Evolutionary conservation across 2,797 vertebrate genomes (phyloP), one percentile per base, ranked within the genome.

Genomic region (Falco rusticolus): DNA sequence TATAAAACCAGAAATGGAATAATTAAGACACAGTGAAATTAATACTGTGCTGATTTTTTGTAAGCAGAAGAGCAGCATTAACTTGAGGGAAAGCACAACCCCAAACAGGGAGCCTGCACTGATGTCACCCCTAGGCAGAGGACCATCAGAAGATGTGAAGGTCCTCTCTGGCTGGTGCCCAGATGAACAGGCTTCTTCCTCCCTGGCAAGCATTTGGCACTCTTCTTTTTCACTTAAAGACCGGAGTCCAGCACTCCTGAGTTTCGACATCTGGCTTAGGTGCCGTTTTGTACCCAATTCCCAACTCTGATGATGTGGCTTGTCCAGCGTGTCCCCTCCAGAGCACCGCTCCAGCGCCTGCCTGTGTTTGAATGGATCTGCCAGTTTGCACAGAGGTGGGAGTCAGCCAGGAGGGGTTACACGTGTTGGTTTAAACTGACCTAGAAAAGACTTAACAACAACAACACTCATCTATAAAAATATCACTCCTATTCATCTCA

Each of bases 371-470:
- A 43, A 33, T 24, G 6, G 53, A 68, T 56, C 89, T 83, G 57
- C 66, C 68, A 39, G 51, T 20, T 63, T 51, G 34, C 26, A 2
- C 0, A 19, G 34, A 50, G 47, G 57, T 91, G 85, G 76, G 77
- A 88, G 34, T 6, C 25, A 41, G 21, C 81, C 81, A 76, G 66
- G 21, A 72, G 85, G 47, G 63, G 66, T 88, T 75, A 45, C 5
- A 4, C 6, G 19, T 66, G 34, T 51, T 90, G 69, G 9, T 79
- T 92, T 84, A 90, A 82, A 47, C 66, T 94, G 88, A 90, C 88
- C 88, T 86, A 77, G 69, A 93, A 94, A 90, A 60, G 60, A 22
- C 61, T 70, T n/a, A 84, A 28, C 43, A 84, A 19, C 77, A 89
- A 16, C 61, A 89, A 25, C 47, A 57, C 59, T 66, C n/a, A 39